These are phyloP conservation scores for Syrrhaptes paradoxus DNA, from an alignment of 2,113 vertebrate species.

Conservation along the genomic window DNA sequence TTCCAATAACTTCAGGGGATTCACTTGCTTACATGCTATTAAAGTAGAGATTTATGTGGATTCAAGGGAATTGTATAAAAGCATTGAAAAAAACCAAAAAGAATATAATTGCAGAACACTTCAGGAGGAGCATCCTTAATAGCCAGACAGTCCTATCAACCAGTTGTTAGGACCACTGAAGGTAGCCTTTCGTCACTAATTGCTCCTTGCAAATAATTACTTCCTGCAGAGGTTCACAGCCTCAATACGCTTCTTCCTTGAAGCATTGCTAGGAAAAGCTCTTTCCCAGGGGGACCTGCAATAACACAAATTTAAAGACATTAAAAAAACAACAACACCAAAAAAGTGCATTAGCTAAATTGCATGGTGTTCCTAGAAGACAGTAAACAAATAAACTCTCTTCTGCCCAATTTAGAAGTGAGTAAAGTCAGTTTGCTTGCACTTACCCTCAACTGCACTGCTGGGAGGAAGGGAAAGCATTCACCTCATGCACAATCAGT, in stretches of 20 bases:
- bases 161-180: not conserved
- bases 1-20: not conserved
- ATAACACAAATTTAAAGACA: not conserved
- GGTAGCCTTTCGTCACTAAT: not conserved
- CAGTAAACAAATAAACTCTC: not conserved
- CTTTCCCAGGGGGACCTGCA: not conserved
- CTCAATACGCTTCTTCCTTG: not conserved
- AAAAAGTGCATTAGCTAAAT: not conserved
- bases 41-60: not conserved
- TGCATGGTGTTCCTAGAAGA: not conserved
- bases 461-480: not conserved
- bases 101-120: not conserved
- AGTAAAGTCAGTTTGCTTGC: not conserved
- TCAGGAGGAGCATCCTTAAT: not conserved
- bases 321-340: not conserved
- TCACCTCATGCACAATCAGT: not conserved
- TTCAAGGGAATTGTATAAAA: not conserved
- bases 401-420: not conserved
- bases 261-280: not conserved
- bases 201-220: not conserved
- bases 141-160: not conserved
- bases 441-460: not conserved
- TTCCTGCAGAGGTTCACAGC: not conserved
- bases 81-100: not conserved
- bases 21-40: not conserved